Conservation (phyloP, 2,113 vertebrate genomes). For the Gadus macrocephalus region DNA sequence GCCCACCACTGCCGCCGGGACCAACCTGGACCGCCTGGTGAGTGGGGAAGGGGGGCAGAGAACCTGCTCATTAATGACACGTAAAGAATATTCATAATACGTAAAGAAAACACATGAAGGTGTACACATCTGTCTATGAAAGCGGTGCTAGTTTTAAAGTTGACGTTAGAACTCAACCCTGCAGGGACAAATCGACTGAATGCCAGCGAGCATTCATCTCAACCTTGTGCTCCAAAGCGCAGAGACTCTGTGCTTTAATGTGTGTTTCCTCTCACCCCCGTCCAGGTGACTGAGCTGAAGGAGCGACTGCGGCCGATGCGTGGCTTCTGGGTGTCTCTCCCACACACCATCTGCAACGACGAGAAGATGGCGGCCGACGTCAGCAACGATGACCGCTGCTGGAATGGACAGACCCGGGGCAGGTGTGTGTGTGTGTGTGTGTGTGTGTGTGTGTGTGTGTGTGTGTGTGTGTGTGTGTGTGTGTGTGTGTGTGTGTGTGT, state of each 20-base stretch:
- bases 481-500: constrained; percentile 45
- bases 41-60: constrained; percentile 20
- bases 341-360: constrained; percentile 81
- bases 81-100: too few species aligned
- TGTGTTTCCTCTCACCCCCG: constrained; percentile 39
- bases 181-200: too few species aligned
- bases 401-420: constrained; percentile 77
- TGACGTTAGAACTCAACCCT: too few species aligned
- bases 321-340: constrained; percentile 84
- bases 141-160: too few species aligned
- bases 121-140: too few species aligned
- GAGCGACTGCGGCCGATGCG: constrained; percentile 78
- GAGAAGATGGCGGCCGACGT: constrained; percentile 76
- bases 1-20: constrained; percentile 80
- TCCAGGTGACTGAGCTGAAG: constrained; percentile 81
- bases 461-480: constrained; percentile 57
- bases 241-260: constrained; percentile 23
- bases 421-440: constrained; percentile 51
- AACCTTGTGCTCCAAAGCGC: too few species aligned
- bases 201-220: too few species aligned
- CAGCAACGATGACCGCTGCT: constrained; percentile 82
- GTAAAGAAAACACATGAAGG: too few species aligned
- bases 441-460: too few species aligned
- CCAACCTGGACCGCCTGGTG: constrained; percentile 83
- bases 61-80: too few species aligned